Evolutionary conservation across 2,113 vertebrate genomes (phyloP).

Genomic region (Bagarius yarrelli): DNA sequence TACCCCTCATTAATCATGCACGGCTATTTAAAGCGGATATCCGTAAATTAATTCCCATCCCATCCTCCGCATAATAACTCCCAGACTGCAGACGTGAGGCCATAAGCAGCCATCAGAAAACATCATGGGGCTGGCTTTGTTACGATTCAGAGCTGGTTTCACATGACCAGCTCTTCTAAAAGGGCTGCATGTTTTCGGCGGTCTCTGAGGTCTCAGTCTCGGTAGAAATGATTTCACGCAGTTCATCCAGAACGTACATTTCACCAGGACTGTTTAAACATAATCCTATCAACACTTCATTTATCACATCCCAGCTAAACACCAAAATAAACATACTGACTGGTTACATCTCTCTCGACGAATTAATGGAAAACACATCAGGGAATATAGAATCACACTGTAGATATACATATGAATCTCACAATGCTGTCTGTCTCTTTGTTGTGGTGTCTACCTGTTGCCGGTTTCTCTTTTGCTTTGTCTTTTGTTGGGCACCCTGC

Average conservation of each 20-base stretch:
- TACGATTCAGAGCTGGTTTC: constrained; percentile 25
- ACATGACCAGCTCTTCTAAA: constrained; percentile 12
- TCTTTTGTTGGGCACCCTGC: no score
- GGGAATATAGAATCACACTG: no score
- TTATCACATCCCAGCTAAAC: constrained; percentile 5
- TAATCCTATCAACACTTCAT: constrained; percentile 14
- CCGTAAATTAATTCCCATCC: constrained; percentile 67
- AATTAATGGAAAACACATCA: constrained; percentile 11
- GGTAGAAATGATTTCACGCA: constrained; percentile 26
- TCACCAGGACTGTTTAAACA: constrained; percentile 23
- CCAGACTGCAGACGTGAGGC: constrained; percentile 36
- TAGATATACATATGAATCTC: no score
- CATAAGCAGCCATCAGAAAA: constrained; percentile 46
- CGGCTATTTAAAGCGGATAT: constrained; percentile 63
- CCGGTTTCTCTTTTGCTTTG: no score
- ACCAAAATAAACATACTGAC: constrained; percentile 16
- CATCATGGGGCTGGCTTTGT: constrained; percentile 41
- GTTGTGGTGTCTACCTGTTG: no score
- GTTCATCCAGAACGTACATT: constrained; percentile 22
- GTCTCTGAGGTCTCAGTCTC: constrained; percentile 13
- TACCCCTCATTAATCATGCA: constrained; percentile 75
- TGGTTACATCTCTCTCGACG: not conserved
- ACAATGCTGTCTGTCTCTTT: no score
- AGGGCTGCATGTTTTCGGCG: constrained; percentile 7
- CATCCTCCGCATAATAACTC: constrained; percentile 67